Conservation (phyloP, 2,888 invertebrate species). For the Cerastoderma edule region DNA sequence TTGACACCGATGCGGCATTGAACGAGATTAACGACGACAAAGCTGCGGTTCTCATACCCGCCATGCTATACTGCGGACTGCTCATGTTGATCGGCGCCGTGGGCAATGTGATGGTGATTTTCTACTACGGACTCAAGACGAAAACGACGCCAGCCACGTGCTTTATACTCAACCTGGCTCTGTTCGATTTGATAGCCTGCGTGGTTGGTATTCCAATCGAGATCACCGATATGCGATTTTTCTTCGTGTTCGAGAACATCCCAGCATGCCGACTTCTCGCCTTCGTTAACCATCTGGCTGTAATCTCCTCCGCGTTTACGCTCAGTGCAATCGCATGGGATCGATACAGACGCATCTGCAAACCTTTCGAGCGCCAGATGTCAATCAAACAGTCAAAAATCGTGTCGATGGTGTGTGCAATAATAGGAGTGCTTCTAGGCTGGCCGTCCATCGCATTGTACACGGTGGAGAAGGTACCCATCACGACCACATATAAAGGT, state of each 20-base stretch:
- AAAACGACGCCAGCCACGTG: conserved; percentile 72
- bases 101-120: conserved; percentile 69
- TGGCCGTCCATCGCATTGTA: conserved; percentile 71
- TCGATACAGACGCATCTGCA: conserved; percentile 73
- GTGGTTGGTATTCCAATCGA: conserved; percentile 72
- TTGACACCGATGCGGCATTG: conserved; percentile 32
- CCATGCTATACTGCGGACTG: conserved; percentile 64
- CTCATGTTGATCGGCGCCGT: conserved; percentile 68
- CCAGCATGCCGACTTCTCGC: conserved; percentile 68
- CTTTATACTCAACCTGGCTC: conserved; percentile 70
- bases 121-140: conserved; percentile 69
- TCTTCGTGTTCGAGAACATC: conserved; percentile 63
- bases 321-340: conserved; percentile 72
- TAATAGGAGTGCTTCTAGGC: conserved; percentile 46
- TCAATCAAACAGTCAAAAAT: conserved; percentile 61
- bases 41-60: conserved; percentile 66
- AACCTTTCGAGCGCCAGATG: conserved; percentile 71
- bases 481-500: conserved; percentile 46
- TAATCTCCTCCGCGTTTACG: conserved; percentile 68
- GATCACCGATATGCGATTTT: conserved; percentile 69
- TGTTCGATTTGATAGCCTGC: conserved; percentile 71
- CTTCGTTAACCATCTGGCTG: conserved; percentile 68
- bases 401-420: conserved; percentile 42
- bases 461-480: conserved; percentile 62
- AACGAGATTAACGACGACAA: conserved; percentile 57